These are phyloP conservation scores for Ormyrus nitidulus DNA, from an alignment of 2,888 invertebrate genomes.

Conservation along the genomic window DNA sequence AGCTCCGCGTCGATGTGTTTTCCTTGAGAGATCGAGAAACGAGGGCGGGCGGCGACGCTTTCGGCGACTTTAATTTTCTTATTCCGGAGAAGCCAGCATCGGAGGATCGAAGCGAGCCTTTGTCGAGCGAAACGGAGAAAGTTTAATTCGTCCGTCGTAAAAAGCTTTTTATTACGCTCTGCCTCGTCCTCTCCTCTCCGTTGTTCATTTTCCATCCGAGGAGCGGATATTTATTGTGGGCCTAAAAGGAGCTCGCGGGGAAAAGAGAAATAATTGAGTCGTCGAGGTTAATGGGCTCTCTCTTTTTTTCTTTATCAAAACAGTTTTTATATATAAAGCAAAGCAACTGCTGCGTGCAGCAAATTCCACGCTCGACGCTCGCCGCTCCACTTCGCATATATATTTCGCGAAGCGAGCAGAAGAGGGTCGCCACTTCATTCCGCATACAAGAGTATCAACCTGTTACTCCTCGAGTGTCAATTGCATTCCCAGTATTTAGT, in stretches of 20 bases:
- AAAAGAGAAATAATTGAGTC: no score
- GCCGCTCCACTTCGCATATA: background rate
- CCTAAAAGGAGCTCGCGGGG: no score
- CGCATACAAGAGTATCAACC: constrained; percentile 43
- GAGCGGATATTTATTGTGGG: no score
- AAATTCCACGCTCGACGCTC: background rate
- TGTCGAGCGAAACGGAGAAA: background rate
- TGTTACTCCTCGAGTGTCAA: constrained; percentile 44
- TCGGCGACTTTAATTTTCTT: background rate
- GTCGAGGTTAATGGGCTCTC: no score
- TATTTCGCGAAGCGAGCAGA: constrained; percentile 11
- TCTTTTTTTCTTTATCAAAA: no score
- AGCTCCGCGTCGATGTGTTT: constrained; percentile 13
- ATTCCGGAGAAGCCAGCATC: background rate
- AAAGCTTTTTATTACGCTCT: no score
- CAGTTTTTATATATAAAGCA: no score
- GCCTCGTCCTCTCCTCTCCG: no score
- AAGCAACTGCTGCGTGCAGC: no score
- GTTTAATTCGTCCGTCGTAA: no score
- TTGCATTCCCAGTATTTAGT: constrained; percentile 35
- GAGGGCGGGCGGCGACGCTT: background rate
- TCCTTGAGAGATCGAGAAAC: background rate
- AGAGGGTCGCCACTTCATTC: constrained; percentile 45
- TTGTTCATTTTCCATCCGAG: no score
- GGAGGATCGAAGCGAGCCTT: background rate